A percentile compares a stretch with the other conserved stretches of the same genome.
Evolutionary conservation across 2,888 invertebrate species (phyloP).

Genomic region (Labia minor): DNA sequence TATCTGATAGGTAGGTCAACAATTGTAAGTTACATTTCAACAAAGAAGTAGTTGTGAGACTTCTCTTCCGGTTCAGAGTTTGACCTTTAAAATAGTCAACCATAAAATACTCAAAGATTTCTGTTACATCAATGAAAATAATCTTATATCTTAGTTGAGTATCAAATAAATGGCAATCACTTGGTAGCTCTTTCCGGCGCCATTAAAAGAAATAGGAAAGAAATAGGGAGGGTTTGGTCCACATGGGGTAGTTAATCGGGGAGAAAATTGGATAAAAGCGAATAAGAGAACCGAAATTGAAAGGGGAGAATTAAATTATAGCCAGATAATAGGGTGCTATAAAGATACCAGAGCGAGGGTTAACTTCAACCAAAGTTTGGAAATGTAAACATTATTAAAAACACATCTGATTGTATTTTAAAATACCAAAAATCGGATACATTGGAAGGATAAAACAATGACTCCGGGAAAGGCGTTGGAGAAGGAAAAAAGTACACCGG

Average conservation of each 20-base stretch:
- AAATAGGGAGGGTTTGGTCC: slow-evolving; percentile 8
- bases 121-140: background rate
- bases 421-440: background rate
- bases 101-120: background rate
- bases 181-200: slow-evolving; percentile 1
- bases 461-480: background rate
- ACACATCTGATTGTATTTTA: slow-evolving; percentile 6
- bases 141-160: background rate
- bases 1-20: too few relatives aligned
- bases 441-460: background rate
- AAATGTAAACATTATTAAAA: slow-evolving; percentile 13
- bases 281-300: slow-evolving; percentile 13
- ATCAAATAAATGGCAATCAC: background rate
- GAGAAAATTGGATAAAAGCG: slow-evolving; percentile 13
- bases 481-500: background rate
- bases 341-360: background rate
- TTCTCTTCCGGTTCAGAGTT: too few relatives aligned
- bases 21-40: too few relatives aligned
- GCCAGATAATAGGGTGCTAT: slow-evolving; percentile 7
- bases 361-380: slow-evolving; percentile 3
- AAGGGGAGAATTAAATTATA: slow-evolving; percentile 13
- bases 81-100: too few relatives aligned
- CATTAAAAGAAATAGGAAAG: slow-evolving; percentile 13
- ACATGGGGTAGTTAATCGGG: slow-evolving; percentile 13
- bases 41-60: too few relatives aligned